Evolutionary conservation across 2,888 invertebrate genomes (phyloP).

Genomic region (Polydrusus cervinus): DNA sequence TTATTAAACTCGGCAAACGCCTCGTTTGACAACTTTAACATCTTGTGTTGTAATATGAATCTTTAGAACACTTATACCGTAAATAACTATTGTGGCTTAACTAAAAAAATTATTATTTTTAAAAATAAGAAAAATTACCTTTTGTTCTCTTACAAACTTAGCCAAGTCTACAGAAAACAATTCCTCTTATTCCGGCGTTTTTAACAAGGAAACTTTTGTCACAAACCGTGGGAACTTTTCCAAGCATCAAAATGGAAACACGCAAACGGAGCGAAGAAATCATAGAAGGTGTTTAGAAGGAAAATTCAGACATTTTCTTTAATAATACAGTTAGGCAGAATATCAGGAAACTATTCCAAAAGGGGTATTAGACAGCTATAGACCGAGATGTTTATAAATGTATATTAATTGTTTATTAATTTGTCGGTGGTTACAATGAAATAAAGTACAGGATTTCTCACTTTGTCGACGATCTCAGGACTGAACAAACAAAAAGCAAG

Average conservation of each 20-base stretch:
- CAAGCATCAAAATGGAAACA: constrained; percentile 24
- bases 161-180: not conserved
- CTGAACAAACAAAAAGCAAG: no score
- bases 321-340: not conserved
- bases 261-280: constrained; percentile 1
- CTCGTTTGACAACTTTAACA: no score
- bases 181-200: constrained; percentile 6
- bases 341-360: not conserved
- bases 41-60: no score
- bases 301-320: not conserved
- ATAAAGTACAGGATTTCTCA: no score
- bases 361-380: not conserved
- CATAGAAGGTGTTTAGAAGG: not conserved
- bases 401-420: no score
- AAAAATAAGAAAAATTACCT: constrained; percentile 6
- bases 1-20: no score
- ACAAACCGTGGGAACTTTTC: constrained; percentile 27
- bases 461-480: no score
- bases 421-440: no score
- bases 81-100: no score
- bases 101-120: not conserved
- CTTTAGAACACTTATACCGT: no score
- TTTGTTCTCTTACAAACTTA: not conserved
- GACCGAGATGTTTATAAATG: no score
- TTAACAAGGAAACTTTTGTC: constrained; percentile 29